Evolutionary conservation across 2,113 vertebrate species (phyloP).

Genomic region (Labrus mixtus): DNA sequence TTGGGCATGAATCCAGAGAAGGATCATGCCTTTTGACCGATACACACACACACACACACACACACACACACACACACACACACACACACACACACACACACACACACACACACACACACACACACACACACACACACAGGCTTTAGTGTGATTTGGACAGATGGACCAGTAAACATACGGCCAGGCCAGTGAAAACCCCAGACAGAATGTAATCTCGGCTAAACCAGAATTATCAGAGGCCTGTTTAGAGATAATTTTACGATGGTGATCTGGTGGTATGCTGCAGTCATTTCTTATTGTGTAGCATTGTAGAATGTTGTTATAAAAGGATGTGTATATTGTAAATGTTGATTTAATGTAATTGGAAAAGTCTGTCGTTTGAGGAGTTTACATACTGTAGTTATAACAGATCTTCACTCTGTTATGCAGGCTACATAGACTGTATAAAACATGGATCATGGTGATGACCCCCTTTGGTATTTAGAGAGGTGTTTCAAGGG

Average conservation of each 20-base stretch:
- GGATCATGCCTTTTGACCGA: slow-evolving; percentile 8
- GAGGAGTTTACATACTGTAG: no score
- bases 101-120: background rate
- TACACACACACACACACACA: slow-evolving; percentile 20
- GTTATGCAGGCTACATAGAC: no score
- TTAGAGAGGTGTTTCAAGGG: no score
- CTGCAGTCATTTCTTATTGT: background rate
- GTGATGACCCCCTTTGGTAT: no score
- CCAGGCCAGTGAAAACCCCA: background rate
- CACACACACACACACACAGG: slow-evolving; percentile 22
- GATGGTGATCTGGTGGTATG: background rate
- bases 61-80: background rate
- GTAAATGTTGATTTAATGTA: no score
- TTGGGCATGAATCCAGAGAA: slow-evolving; percentile 23
- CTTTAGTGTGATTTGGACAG: slow-evolving; percentile 18
- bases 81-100: no score
- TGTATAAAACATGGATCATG: no score
- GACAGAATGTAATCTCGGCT: slow-evolving; percentile 18
- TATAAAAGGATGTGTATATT: background rate
- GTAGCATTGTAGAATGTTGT: background rate
- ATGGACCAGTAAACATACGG: slow-evolving; percentile 34
- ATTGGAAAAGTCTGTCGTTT: no score
- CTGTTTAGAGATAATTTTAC: background rate
- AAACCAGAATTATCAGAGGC: slow-evolving; percentile 18
- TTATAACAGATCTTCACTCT: no score